Evolutionary conservation across 2,113 vertebrate genomes (phyloP).

Genomic region (Ameiurus melas): DNA sequence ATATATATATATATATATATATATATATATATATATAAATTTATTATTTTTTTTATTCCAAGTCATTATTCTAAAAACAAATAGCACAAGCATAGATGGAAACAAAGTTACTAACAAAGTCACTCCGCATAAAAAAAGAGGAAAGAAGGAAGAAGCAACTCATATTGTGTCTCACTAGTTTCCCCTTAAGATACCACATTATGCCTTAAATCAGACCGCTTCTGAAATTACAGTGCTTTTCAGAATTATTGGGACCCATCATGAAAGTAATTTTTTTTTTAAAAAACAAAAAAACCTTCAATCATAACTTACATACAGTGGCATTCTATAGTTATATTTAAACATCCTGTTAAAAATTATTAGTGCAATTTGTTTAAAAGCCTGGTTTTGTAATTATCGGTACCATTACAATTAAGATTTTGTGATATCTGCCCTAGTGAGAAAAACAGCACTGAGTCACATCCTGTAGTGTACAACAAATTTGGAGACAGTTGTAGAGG

Average conservation of each 20-base stretch:
- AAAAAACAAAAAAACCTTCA: background rate
- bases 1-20: no score
- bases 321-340: background rate
- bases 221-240: background rate
- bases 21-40: no score
- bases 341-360: background rate
- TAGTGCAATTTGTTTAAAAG: background rate
- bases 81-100: background rate
- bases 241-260: background rate
- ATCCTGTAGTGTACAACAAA: background rate
- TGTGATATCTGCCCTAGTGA: background rate
- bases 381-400: background rate
- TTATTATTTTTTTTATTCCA: no score
- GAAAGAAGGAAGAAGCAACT: background rate
- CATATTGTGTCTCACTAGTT: background rate
- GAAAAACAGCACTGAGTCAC: slow-evolving; percentile 3
- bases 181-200: background rate
- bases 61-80: background rate
- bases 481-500: background rate
- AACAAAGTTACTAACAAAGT: background rate
- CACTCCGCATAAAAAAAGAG: background rate
- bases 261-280: background rate
- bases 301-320: background rate
- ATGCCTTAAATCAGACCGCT: background rate
- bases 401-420: background rate